Evolutionary conservation across 2,888 invertebrate species (phyloP), one percentile per base, ranked within the genome.

Genomic region (Caenorhabditis drosophilae): DNA sequence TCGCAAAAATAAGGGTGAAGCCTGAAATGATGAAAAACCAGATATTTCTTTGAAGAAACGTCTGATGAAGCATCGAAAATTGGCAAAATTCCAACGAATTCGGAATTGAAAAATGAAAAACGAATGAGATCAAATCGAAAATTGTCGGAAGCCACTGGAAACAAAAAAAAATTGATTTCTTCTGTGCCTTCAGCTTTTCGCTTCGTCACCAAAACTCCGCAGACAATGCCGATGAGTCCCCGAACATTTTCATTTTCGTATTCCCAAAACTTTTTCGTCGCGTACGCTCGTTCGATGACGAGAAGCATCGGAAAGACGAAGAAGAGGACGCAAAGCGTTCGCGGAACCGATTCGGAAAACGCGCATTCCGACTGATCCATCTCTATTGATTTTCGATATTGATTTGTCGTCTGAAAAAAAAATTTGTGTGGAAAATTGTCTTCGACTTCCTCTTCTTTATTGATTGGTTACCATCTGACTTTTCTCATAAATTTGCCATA

Each of bases 261-360:
- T 2, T 11, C 40, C 26, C 51, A 50, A 38, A 44, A 70, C n/a
- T 58, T 53, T n/a, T 46, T 45, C 25, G 70, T 64, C 12, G 70
- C 70, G 27, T 67, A 63, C 36, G 44, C 41, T 34, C 70, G 25
- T 35, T 70, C 70, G 12, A 46, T 42, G 25, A 63, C 46, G 27
- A 67, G 38, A 9, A 67, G 27, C 12, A 70, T 53, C 22, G 70
- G 67, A 36, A 61, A 67, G 38, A 63, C 34, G 44, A 67, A 59
- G 42, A 70, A 55, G 11, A 64, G 45, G 44, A 70, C 41, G 40
- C 55, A 67, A 2, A 67, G 27, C 3, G 57, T 58, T 18, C 56
- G 55, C 9, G 70, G 70, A n/a, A 67, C 54, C 1, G 63, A 50
- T 7, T 52, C 36, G 16, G 60, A 58, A 54, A 66, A 66, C 4